Conservation (phyloP, 2,797 vertebrate genomes). For the Pipistrellus pygmaeus region DNA sequence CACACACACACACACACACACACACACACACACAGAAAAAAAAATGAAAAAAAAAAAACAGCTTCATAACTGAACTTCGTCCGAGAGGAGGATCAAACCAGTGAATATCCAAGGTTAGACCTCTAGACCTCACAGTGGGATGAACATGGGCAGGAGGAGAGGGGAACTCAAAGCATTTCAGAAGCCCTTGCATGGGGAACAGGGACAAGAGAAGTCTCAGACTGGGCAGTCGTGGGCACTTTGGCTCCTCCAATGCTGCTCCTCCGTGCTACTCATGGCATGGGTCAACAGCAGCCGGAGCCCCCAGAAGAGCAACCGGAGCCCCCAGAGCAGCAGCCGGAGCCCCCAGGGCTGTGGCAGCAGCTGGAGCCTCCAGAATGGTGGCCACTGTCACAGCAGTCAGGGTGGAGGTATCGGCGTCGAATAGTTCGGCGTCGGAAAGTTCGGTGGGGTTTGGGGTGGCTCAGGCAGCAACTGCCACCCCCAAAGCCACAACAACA, state of each 20-base stretch:
- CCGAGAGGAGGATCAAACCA: background rate
- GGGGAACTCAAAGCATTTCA: fast-evolving
- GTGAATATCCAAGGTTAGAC: background rate
- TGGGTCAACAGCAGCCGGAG: background rate
- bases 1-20: too few species aligned
- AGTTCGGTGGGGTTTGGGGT: constrained; percentile 44
- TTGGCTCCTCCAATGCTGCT: background rate
- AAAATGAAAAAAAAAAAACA: background rate
- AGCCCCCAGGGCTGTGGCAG: background rate
- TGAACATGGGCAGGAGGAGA: background rate
- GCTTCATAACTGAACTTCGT: background rate
- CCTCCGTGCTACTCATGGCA: background rate
- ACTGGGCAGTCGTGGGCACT: background rate
- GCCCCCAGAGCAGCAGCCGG: background rate
- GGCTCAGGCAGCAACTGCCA: constrained; percentile 48
- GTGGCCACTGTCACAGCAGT: constrained; percentile 31
- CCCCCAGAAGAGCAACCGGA: background rate
- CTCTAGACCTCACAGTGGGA: background rate
- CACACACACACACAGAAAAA: too few species aligned
- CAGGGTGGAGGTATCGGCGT: background rate
- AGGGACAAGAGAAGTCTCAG: background rate
- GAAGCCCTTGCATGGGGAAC: background rate
- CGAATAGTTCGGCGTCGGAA: background rate
- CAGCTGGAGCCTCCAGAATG: background rate
- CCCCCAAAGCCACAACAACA: constrained; percentile 11